phyloP scores from a whole-genome alignment of 2,888 invertebrate species.

The Mythimna pallens region DNA sequence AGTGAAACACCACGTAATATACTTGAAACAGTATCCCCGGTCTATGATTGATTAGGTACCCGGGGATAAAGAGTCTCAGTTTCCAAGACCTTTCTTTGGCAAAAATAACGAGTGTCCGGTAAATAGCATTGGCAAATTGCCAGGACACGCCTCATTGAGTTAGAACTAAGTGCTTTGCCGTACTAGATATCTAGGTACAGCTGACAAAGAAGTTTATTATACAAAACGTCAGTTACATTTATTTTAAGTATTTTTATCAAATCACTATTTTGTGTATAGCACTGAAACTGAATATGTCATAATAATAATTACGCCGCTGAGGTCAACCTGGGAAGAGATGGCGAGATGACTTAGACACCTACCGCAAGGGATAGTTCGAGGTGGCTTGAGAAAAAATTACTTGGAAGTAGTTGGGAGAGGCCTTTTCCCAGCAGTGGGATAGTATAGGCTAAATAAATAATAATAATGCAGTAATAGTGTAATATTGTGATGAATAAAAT shows the following conservation, averaged over 20 bases:
- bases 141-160: constrained; percentile 62
- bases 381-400: no score
- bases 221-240: background rate
- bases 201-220: background rate
- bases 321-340: no score
- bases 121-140: constrained; percentile 64
- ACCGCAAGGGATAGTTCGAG: no score
- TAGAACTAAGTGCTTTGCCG: constrained; percentile 63
- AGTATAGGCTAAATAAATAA: no score
- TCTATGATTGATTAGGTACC: constrained; percentile 59
- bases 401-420: no score
- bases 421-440: no score
- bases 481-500: no score
- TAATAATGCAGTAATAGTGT: no score
- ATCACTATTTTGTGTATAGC: background rate
- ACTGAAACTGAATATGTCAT: background rate
- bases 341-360: no score
- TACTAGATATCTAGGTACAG: constrained; percentile 29
- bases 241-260: background rate
- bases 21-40: constrained; percentile 19
- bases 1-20: constrained; percentile 13
- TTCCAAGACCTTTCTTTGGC: constrained; percentile 56
- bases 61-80: constrained; percentile 48
- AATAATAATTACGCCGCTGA: no score
- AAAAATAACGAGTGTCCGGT: constrained; percentile 64